Evolutionary conservation across 2,888 invertebrate genomes (phyloP).

Genomic region (Platerodrilus igneus): DNA sequence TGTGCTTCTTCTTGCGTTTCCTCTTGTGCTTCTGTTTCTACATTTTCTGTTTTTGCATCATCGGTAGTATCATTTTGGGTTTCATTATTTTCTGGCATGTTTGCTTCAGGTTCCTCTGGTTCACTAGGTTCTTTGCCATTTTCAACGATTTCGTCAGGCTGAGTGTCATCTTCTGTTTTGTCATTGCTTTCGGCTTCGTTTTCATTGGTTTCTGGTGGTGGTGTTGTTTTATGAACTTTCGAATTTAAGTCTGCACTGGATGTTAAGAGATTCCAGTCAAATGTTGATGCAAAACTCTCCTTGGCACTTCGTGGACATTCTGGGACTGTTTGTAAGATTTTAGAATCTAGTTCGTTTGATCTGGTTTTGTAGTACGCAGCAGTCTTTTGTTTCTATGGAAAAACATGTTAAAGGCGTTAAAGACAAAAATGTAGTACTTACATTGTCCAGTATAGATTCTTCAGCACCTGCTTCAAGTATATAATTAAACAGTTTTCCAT

Average conservation of each 20-base stretch:
- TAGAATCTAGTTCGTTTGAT: constrained; percentile 71
- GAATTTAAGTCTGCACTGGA: constrained; percentile 13
- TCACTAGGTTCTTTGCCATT: constrained; percentile 13
- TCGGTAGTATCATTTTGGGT: too few relatives aligned
- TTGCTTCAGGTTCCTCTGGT: constrained; percentile 14
- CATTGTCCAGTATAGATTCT: constrained; percentile 77
- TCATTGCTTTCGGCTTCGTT: constrained; percentile 15
- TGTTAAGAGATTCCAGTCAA: constrained; percentile 67
- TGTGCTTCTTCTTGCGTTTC: constrained; percentile 23
- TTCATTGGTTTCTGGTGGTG: constrained; percentile 13
- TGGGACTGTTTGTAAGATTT: constrained; percentile 64
- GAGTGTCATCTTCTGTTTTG: constrained; percentile 14
- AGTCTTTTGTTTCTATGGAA: constrained; percentile 77
- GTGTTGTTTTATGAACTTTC: constrained; percentile 20
- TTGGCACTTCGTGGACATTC: constrained; percentile 78
- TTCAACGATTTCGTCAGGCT: constrained; percentile 8
- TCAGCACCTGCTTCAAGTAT: constrained; percentile 79
- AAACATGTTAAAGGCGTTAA: too few relatives aligned
- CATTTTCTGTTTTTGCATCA: too few relatives aligned
- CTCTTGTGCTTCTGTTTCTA: too few relatives aligned
- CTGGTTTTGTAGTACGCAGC: constrained; percentile 74
- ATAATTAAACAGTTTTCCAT: constrained; percentile 70
- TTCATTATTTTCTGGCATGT: constrained; percentile 25
- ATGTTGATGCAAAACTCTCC: constrained; percentile 61
- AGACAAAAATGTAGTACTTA: constrained; percentile 49